phyloP scores from a whole-genome alignment of 2,113 vertebrate genomes.

The Electrona antarctica region DNA sequence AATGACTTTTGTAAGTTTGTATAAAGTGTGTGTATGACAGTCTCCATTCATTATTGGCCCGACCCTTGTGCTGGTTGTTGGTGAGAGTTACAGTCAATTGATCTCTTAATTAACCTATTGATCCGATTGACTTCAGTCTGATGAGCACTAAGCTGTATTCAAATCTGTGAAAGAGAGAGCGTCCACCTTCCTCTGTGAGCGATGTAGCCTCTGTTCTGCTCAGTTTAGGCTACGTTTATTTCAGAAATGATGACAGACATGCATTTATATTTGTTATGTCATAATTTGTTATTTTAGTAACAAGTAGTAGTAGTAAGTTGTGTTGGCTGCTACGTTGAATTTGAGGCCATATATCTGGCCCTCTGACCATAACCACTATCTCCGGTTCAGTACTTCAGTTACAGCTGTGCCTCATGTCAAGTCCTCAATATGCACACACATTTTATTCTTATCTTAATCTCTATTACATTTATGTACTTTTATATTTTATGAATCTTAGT shows the following conservation, averaged over 20 bases:
- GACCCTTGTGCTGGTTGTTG: constrained; percentile 47
- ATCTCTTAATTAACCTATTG: constrained; percentile 67
- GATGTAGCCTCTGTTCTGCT: no score
- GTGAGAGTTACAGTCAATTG: constrained; percentile 59
- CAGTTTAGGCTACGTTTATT: no score
- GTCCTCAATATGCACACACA: not conserved
- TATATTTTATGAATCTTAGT: not conserved
- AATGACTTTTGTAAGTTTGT: constrained; percentile 29
- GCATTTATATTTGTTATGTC: no score
- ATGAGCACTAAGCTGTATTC: constrained; percentile 34
- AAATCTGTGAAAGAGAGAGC: not conserved
- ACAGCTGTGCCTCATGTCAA: not conserved
- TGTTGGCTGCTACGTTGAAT: no score
- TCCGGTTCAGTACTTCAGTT: not conserved
- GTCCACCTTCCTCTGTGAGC: no score
- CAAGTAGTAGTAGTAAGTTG: no score
- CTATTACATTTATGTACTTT: not conserved
- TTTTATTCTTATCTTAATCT: not conserved
- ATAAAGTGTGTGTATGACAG: constrained; percentile 32
- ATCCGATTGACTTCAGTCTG: constrained; percentile 35
- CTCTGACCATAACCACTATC: not conserved
- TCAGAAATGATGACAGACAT: no score
- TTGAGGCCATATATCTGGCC: not conserved
- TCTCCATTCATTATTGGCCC: constrained; percentile 23
- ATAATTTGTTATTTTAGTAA: no score